A percentile compares a stretch with the other conserved stretches of the same genome.
Conservation (phyloP, 1,140 invertebrate genomes). For the Panonychus citri region DNA sequence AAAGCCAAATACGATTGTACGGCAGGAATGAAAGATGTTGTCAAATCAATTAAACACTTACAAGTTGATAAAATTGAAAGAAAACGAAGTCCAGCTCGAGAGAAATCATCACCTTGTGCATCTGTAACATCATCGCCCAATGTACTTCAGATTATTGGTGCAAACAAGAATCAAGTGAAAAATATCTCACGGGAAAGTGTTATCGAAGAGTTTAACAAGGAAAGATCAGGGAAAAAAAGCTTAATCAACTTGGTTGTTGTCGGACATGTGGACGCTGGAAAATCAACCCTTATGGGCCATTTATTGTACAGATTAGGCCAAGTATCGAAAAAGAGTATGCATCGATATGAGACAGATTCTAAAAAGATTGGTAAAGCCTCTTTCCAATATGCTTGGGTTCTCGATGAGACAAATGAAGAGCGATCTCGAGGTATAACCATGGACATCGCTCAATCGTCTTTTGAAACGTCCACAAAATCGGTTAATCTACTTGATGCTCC, state of each 20-base stretch:
- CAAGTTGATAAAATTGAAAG: not conserved
- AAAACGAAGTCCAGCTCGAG: not conserved
- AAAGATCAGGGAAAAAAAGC: conserved; percentile 48
- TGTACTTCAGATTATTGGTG: not conserved
- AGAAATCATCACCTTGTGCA: not conserved
- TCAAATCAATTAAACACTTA: too few relatives aligned
- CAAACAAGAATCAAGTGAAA: not conserved
- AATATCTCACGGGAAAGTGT: not conserved
- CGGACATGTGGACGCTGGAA: conserved; percentile 97
- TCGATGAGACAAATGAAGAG: conserved; percentile 98
- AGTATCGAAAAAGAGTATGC: conserved; percentile 70
- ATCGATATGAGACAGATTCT: conserved; percentile 91
- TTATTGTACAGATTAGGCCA: conserved; percentile 67
- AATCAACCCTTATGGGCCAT: conserved; percentile 92
- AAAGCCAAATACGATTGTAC: too few relatives aligned
- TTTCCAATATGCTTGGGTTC: conserved; percentile 94
- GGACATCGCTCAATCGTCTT: conserved; percentile 79
- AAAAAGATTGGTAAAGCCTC: conserved; percentile 93
- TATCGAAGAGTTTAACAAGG: conserved; percentile 36
- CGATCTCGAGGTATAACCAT: conserved; percentile 75
- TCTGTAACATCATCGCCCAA: too few relatives aligned
- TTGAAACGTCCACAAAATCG: conserved; percentile 66
- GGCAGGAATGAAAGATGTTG: too few relatives aligned
- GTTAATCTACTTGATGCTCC: conserved; percentile 83
- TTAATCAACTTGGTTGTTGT: conserved; percentile 83